Conservation (phyloP, 1,140 invertebrate genomes). For the Caerostris extrusa region DNA sequence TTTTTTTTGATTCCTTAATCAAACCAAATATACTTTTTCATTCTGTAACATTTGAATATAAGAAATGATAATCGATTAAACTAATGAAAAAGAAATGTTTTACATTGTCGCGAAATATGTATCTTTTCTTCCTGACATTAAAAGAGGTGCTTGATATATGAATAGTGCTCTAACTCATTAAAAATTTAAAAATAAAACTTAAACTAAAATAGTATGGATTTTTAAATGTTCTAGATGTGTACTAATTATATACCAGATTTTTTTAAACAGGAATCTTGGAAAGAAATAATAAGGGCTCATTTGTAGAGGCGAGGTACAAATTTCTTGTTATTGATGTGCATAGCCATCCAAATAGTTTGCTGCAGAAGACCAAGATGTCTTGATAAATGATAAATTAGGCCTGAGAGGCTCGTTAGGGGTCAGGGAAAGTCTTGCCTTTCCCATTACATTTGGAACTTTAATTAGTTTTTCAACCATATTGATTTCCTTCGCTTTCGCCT, state of each 20-base stretch:
- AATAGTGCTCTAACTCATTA: no score
- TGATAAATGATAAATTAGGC: conserved; percentile 5
- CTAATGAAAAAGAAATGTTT: no score
- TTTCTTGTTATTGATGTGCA: neutral
- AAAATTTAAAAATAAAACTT: neutral
- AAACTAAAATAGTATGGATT: neutral
- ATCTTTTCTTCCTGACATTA: no score
- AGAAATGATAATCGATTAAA: no score
- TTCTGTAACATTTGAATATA: no score
- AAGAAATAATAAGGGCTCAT: neutral
- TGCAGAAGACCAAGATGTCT: conserved; percentile 27
- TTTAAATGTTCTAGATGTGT: neutral
- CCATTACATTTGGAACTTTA: conserved; percentile 63
- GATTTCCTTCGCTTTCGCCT: conserved; percentile 45
- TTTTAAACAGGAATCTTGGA: neutral
- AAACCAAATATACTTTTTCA: no score
- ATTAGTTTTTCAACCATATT: conserved; percentile 67
- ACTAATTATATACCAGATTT: neutral
- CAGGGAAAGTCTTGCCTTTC: conserved; percentile 46
- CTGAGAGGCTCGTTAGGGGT: conserved; percentile 52
- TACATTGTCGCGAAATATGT: no score
- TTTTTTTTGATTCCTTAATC: no score
- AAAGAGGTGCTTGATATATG: no score
- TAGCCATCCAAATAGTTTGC: neutral
- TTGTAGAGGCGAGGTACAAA: neutral